phyloP scores from a whole-genome alignment of 2,888 invertebrate species.

The Caenorhabditis doughertyi region DNA sequence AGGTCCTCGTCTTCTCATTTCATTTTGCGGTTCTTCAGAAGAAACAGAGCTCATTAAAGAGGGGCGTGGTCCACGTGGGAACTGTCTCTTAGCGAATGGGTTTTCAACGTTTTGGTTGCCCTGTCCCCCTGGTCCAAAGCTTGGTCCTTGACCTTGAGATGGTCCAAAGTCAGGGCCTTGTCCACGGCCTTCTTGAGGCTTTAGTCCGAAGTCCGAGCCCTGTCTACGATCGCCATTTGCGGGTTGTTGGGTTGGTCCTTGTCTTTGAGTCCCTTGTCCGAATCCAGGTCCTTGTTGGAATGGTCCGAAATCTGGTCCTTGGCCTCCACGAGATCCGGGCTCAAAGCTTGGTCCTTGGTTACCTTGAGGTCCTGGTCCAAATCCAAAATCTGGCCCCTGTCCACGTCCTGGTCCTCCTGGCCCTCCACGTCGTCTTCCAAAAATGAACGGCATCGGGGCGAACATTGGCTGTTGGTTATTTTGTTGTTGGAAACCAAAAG shows the following conservation, averaged over 20 bases:
- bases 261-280: not conserved
- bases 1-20: too few species aligned
- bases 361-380: too few species aligned
- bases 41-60: too few species aligned
- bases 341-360: conserved; percentile 25
- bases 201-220: too few species aligned
- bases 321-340: not conserved
- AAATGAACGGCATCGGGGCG: conserved; percentile 4
- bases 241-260: too few species aligned
- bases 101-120: too few species aligned
- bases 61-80: too few species aligned
- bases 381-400: not conserved
- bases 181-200: not conserved
- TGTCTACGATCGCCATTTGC: too few species aligned
- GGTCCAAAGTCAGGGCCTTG: conserved; percentile 1
- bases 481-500: not conserved
- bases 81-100: too few species aligned
- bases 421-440: conserved; percentile 3
- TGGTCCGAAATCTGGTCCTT: conserved; percentile 30
- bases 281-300: conserved; percentile 2
- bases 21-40: too few species aligned
- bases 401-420: conserved; percentile 13
- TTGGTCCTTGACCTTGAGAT: too few species aligned
- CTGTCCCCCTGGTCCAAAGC: too few species aligned
- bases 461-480: not conserved